Evolutionary conservation across 2,113 vertebrate species (phyloP), one percentile per base, ranked within the genome.

Genomic region (Barnardius zonarius): DNA sequence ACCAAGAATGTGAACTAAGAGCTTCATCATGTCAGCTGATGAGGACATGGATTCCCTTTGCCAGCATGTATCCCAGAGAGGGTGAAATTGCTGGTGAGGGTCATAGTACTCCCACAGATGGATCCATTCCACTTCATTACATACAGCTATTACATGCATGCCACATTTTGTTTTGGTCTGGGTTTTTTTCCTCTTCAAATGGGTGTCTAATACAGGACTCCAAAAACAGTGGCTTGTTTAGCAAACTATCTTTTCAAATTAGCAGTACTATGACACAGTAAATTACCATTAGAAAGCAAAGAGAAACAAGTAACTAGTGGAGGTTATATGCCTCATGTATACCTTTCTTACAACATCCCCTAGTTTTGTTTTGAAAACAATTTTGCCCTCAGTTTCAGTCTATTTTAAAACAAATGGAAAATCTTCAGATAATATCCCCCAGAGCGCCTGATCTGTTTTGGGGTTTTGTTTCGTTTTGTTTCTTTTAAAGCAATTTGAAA

Each of bases 381-480:
- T 31, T 64, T n/a, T 81, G 6, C 30, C 54, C 16, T 83, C 67
- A 80, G 41, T 18, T 82, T 55, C 61, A 22, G 8, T 41, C 17
- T 80, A 11, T 54, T 91, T 89, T 83, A 35, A 85, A 84, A 80
- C 5, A 62, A 17, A 55, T 2, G 31, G 18, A 87, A 52, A 19
- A 76, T n/a, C 19, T 72, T 43, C 62, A 90, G 24, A 44, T 39
- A 84, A 75, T 0, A 69, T 46, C 4, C 14, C 23, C 31, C 48
- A 76, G 70, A 89, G 61, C 14, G 93, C 8, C 23, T 59, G 17
- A 25, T 18, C 35, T 83, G 14, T 46, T 27, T 17, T 1, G 23
- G 4, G 15, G 6, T 75, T 33, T 59, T 61, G 4, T 33, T 86
- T 55, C 0, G 0, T 9, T 54, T 70, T 77, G 10, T 16, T 33